Evolutionary conservation across 2,888 invertebrate species (phyloP), one percentile per base, ranked within the genome.

Genomic region (Eudemis profundana): DNA sequence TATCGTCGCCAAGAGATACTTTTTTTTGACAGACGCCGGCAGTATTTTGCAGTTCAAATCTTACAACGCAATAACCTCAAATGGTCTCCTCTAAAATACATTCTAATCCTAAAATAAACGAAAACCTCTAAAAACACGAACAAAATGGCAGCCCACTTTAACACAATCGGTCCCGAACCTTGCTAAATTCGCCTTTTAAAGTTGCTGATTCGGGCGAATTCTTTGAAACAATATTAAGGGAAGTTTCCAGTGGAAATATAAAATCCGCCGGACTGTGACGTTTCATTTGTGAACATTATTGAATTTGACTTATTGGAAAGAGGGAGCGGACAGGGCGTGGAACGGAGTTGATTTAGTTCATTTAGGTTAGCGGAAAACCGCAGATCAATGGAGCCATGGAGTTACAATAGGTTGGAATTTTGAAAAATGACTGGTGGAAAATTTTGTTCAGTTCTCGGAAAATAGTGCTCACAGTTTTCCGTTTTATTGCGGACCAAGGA

Each of bases 241-340:
- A 68, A 67, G 71, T 70, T 61, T 60, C 49, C 64, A 53, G 49
- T 68, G 69, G 78, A 81, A 83, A 82, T 84, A 83, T 82, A 80
- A 82, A 84, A 81, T 77, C 78, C 27, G 29, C 40, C 59, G 68
- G 62, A 69, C 71, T 76, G 81, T 78, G 81, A 79, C 84, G 80
- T 86, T 89, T 86, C 85, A 83, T 88, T 88, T 86, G 86, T 78
- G 79, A 78, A 79, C 83, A 83, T 86, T 89, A 89, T 89, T 88
- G 88, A 87, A 88, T 89, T 86, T 87, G 86, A 89, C 84, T 87
- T 89, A 89, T 89, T 87, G 86, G 82, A 81, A 75, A 46, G 36
- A 72, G 80, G 74, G 82, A 72, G 69, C 60, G 67, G 63, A 56
- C 64, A 61, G 57, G 65, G 42, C 33, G 69, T 56, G 72, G 68